Evolutionary conservation across 1,140 invertebrate species (phyloP), one percentile per base, ranked within the genome.

Genomic region (Rhysida immarginata): DNA sequence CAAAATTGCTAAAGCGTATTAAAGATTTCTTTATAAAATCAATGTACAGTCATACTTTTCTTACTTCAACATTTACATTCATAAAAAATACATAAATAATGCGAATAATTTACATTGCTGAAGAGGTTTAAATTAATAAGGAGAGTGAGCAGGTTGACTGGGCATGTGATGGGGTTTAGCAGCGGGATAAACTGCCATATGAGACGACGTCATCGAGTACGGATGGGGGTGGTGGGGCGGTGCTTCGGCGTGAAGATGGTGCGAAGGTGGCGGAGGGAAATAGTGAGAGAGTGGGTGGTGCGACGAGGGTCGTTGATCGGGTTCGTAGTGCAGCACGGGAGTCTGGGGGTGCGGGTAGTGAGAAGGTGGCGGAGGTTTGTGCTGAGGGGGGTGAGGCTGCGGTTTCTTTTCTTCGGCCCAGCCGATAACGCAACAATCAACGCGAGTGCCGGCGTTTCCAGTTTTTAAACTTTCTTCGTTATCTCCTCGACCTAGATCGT

Each of bases 401-500:
- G 44, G 44, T 46, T 23, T 16, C 16, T 11, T 3, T 20, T 16
- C 16, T 20, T 5, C 18, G 8, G 24, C 23, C 13, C 24, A 26
- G 42, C 63, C 68, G 26, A 79, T 72, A 5, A 74, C 62, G 48
- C 77, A 74, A 57, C 77, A 79, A 16, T 71, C 75, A 1, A 77
- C 54, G 20, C 71, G 59, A 16, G 62, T 59, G 2, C 77, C 77
- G 14, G 77, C 72, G 61, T 77, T 76, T 5, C 78, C 78, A 16
- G 72, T 78, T 52, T 62, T 68, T 18, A 69, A 48, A 61, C 74
- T 77, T 42, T 69, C 73, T n/a, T 63, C 54, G 55, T 71, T 63
- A 2, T 66, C 68, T 0, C 74, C 75, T 41, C 65, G 57, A 14
- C 77, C 78, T 2, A 77, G 64, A 63, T 80, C 78, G 61, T 80